These are phyloP conservation scores for Orchesella cincta DNA, from an alignment of 1,140 invertebrate species.

Conservation along the genomic window DNA sequence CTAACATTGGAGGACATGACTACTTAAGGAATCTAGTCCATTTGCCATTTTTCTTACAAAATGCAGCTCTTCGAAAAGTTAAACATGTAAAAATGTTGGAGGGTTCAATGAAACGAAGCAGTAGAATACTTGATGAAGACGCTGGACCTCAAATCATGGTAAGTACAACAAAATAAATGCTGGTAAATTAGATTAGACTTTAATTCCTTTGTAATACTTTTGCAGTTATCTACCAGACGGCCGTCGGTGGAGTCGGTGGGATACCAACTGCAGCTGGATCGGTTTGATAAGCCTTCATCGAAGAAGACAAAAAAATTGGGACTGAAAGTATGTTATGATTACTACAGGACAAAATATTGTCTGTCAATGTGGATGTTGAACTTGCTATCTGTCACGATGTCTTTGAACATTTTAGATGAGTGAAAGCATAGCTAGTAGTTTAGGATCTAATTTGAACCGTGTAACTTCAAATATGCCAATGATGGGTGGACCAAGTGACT, in stretches of 20 bases:
- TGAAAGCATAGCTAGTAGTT: constrained; percentile 84
- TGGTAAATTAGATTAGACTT: constrained; percentile 12
- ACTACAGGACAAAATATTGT: neutral
- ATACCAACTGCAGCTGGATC: constrained; percentile 58
- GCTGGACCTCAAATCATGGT: constrained; percentile 47
- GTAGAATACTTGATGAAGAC: constrained; percentile 46
- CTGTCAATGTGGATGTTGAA: neutral
- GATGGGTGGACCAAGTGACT: constrained; percentile 69
- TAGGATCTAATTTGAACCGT: constrained; percentile 81
- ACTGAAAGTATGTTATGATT: constrained; percentile 38
- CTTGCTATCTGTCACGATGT: neutral
- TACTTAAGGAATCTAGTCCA: constrained; percentile 96
- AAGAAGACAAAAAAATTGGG: constrained; percentile 46
- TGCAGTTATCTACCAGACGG: constrained; percentile 68
- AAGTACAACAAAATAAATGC: constrained; percentile 10
- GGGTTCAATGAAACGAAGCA: constrained; percentile 40
- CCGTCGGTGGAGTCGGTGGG: constrained; percentile 75
- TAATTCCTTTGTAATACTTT: constrained; percentile 52
- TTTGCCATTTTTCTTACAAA: constrained; percentile 95
- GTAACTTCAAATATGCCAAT: constrained; percentile 39
- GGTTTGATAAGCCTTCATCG: constrained; percentile 42
- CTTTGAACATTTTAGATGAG: constrained; percentile 62
- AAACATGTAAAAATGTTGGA: constrained; percentile 59
- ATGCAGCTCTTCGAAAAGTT: constrained; percentile 86
- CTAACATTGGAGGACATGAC: constrained; percentile 73